These are phyloP conservation scores for Aradus depressus DNA, from an alignment of 2,888 invertebrate genomes.

Conservation along the genomic window DNA sequence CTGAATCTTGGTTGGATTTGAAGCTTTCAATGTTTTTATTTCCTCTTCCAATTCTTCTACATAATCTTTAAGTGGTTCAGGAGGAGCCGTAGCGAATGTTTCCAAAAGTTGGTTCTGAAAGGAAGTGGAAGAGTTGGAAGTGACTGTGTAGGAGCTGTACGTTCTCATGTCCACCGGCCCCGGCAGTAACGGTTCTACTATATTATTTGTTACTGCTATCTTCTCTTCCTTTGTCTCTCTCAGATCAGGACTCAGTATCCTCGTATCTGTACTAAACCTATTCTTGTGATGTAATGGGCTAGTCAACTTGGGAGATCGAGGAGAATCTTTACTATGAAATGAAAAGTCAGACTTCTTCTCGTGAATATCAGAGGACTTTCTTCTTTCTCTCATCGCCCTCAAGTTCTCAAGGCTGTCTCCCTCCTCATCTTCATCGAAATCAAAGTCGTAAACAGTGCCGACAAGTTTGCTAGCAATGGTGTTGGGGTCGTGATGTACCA, in stretches of 20 bases:
- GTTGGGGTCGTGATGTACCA: constrained; percentile 41
- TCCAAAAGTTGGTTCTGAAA: constrained; percentile 35
- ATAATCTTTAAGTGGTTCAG: constrained; percentile 50
- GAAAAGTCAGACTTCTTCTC: constrained; percentile 46
- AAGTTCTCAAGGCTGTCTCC: constrained; percentile 53
- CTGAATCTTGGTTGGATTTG: constrained; percentile 20
- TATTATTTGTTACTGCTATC: constrained; percentile 31
- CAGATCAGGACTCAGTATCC: constrained; percentile 11
- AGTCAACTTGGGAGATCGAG: constrained; percentile 44
- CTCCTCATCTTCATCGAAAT: constrained; percentile 69
- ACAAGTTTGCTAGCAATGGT: constrained; percentile 69
- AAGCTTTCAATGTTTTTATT: constrained; percentile 24
- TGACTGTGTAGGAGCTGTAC: constrained; percentile 55
- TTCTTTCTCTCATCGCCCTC: constrained; percentile 64
- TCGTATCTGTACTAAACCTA: constrained; percentile 23
- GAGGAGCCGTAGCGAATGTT: constrained; percentile 29
- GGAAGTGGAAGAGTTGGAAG: constrained; percentile 46
- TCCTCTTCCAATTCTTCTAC: constrained; percentile 30
- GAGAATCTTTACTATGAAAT: constrained; percentile 42
- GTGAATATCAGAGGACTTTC: constrained; percentile 61
- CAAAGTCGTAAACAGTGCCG: constrained; percentile 77
- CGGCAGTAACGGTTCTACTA: constrained; percentile 48
- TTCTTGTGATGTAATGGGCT: constrained; percentile 41
- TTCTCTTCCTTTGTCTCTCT: constrained; percentile 41
- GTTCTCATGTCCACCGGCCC: constrained; percentile 86